Conservation (phyloP, 1,140 invertebrate species). For the Eriocheir sinensis region DNA sequence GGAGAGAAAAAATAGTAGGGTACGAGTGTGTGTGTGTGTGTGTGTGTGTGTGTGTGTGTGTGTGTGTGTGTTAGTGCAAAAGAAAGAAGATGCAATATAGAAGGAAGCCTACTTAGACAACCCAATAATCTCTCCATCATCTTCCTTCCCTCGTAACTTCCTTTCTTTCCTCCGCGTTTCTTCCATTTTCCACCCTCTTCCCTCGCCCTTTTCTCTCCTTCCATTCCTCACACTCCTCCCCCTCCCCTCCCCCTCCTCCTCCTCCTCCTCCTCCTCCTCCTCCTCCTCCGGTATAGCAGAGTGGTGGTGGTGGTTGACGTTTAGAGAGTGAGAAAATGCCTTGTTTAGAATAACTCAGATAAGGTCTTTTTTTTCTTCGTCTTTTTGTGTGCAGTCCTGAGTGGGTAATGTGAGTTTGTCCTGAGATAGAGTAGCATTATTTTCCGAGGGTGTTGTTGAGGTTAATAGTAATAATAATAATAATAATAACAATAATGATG, state of each 20-base stretch:
- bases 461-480: neutral
- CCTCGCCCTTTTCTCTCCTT: neutral
- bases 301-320: neutral
- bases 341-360: neutral
- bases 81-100: neutral
- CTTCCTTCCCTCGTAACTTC: neutral
- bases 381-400: too few relatives aligned
- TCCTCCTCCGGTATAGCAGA: neutral
- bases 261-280: neutral
- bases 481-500: neutral
- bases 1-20: neutral
- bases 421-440: neutral
- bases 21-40: neutral
- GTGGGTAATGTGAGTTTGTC: too few relatives aligned
- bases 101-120: neutral
- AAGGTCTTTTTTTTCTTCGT: neutral
- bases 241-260: too few relatives aligned
- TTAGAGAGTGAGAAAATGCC: neutral
- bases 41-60: neutral
- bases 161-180: neutral
- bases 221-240: neutral
- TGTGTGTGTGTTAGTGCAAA: neutral
- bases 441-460: neutral
- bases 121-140: constrained; percentile 24
- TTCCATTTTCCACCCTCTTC: neutral